Evolutionary conservation across 2,888 invertebrate genomes (phyloP).

Genomic region (Steinernema carpocapsae): DNA sequence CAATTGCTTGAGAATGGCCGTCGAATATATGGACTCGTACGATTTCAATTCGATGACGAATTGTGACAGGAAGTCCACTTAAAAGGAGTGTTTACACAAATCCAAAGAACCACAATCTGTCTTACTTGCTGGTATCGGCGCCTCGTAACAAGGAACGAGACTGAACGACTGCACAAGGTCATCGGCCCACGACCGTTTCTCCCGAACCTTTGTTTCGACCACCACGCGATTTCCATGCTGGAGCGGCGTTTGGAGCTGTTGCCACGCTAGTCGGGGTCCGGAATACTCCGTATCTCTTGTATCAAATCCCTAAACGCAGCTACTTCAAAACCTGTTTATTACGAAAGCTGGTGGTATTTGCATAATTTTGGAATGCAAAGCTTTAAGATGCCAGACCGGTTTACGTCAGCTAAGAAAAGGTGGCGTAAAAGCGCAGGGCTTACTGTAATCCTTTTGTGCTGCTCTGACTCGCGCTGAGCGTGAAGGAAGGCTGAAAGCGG

Average conservation of each 20-base stretch:
- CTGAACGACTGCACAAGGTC: slow-evolving; percentile 60
- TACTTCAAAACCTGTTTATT: background rate
- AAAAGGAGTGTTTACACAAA: slow-evolving; percentile 38
- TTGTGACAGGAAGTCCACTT: slow-evolving; percentile 67
- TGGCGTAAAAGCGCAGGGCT: background rate
- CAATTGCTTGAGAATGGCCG: slow-evolving; percentile 53
- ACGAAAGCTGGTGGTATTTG: background rate
- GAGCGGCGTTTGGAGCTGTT: slow-evolving; percentile 54
- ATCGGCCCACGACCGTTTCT: slow-evolving; percentile 48
- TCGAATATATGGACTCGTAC: slow-evolving; percentile 54
- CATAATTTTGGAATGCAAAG: background rate
- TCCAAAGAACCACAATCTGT: background rate
- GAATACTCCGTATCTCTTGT: slow-evolving; percentile 63
- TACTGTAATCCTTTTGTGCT: background rate
- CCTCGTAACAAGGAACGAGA: slow-evolving; percentile 64
- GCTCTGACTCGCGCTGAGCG: background rate
- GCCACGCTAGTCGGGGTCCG: slow-evolving; percentile 62
- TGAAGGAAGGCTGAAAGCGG: too few relatives aligned
- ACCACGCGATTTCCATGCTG: slow-evolving; percentile 55
- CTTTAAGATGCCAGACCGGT: slow-evolving; percentile 17
- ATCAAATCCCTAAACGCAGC: slow-evolving; percentile 61
- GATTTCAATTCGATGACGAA: slow-evolving; percentile 57
- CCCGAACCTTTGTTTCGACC: slow-evolving; percentile 40
- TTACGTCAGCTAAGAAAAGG: background rate
- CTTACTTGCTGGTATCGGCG: slow-evolving; percentile 59